A percentile compares a stretch with the other conserved stretches of the same genome.
These are phyloP conservation scores for Melanargia galathea DNA, from an alignment of 2,888 invertebrate species.

Conservation along the genomic window DNA sequence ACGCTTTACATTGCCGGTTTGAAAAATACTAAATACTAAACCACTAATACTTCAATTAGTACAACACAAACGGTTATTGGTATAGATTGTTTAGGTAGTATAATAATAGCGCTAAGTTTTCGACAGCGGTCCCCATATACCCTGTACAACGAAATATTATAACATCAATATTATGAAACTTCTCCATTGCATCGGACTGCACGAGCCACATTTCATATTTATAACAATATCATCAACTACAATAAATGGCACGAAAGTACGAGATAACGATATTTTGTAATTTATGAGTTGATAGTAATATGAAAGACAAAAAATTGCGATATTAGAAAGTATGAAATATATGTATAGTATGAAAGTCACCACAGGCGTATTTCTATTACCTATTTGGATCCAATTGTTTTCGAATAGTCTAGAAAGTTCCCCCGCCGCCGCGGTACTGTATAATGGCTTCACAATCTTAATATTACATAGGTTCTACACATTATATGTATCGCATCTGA, in stretches of 20 bases:
- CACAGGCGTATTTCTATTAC: slow-evolving; percentile 10
- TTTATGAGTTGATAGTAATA: not conserved
- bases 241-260: not conserved
- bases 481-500: slow-evolving; percentile 20
- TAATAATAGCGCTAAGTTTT: too few species aligned
- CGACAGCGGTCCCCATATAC: too few species aligned
- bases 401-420: slow-evolving; percentile 13
- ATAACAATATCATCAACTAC: not conserved
- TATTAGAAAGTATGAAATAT: slow-evolving; percentile 1
- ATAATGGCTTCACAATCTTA: slow-evolving; percentile 21
- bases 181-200: too few species aligned
- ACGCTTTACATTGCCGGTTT: too few species aligned
- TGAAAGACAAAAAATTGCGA: not conserved
- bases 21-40: too few species aligned
- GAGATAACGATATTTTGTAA: not conserved
- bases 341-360: not conserved
- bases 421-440: slow-evolving; percentile 12
- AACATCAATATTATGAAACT: too few species aligned
- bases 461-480: slow-evolving; percentile 19
- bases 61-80: too few species aligned
- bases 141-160: too few species aligned
- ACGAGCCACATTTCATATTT: not conserved
- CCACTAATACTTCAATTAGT: too few species aligned
- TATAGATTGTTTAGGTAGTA: too few species aligned
- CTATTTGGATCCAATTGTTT: slow-evolving; percentile 12